Base-by-base conservation (phyloP, 1,140 invertebrate species). In the Eubasilissa regina region DNA sequence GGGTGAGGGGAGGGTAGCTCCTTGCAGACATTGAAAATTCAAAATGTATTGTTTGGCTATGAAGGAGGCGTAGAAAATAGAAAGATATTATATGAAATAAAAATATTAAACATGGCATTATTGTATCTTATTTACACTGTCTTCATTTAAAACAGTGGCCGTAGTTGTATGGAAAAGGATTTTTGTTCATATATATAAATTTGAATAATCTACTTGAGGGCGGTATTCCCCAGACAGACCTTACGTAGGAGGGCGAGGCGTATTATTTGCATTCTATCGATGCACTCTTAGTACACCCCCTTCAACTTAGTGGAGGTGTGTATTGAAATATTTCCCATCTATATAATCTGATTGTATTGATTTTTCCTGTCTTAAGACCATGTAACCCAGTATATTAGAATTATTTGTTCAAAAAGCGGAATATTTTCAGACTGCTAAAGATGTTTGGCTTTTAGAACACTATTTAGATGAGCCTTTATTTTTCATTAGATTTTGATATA, bases 391-490 rank as follows among this genome's bases (percentile, higher is more conserved):
- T 70, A 78, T 70, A 43, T 53, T 77, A 77, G 60, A 53, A 70
- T 45, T 70, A 78, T 70, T 44, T 47, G 66, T 78, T 72, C n/a
- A 48, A 35, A 66, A 73, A 78, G 75, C 75, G 75, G 78, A 70
- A 78, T 78, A 55, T 75, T 74, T 75, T 70, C 76, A 56, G 75
- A 72, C 78, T 58, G 78, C 78, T 78, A 56, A 62, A 77, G 60
- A 79, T 74, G 74, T 80, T 82, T 68, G 78, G 81, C 81, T 82
- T 82, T 47, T 82, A 82, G 81, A 56, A 79, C 77, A 77, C 78
- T 82, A 74, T 74, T 80, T 78, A 78, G 77, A 78, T 60, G 75
- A 78, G 73, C 68, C 76, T 73, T 77, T 82, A 78, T 78, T 80
- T 77, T 80, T 73, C 56, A 82, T 76, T 79, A 79, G 77, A 75